phyloP scores from a whole-genome alignment of 2,113 vertebrate species.

The Melierax canorus region DNA sequence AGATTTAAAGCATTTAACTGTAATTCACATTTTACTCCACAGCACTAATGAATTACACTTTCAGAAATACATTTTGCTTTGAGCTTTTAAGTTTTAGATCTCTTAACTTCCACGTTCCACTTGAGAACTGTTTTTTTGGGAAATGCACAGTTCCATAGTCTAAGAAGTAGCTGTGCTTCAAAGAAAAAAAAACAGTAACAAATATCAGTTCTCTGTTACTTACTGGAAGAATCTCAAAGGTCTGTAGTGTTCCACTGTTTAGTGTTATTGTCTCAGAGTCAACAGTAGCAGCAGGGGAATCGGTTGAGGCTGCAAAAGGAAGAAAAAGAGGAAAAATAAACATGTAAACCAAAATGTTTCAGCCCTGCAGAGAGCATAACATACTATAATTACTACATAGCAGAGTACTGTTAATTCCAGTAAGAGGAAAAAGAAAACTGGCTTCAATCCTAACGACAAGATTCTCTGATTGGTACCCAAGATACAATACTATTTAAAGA shows the following conservation, averaged over 20 bases:
- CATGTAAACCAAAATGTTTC: constrained; percentile 5
- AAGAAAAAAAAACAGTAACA: background rate
- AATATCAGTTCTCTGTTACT: constrained; percentile 54
- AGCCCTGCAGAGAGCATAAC: background rate
- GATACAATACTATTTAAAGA: background rate
- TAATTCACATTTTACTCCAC: background rate
- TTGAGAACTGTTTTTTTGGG: background rate
- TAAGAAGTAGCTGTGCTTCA: background rate
- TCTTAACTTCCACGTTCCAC: background rate
- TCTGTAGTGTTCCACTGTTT: constrained; percentile 90
- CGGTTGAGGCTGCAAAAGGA: constrained; percentile 74
- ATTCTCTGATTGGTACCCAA: constrained; percentile 7
- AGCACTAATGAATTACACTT: background rate
- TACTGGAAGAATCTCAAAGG: constrained; percentile 96
- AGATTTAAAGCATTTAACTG: background rate
- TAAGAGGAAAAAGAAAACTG: background rate
- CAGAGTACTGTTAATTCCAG: background rate
- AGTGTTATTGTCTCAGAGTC: constrained; percentile 93
- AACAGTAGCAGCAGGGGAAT: constrained; percentile 74
- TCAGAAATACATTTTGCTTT: background rate
- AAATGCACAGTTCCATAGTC: background rate
- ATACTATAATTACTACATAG: constrained; percentile 7
- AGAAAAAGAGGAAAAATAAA: background rate
- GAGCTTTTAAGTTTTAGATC: background rate
- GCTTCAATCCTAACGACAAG: background rate